A percentile compares a stretch with the other conserved stretches of the same genome.
These are phyloP conservation scores for Ptilodon capucinus DNA, from an alignment of 2,888 invertebrate genomes.

Conservation along the genomic window DNA sequence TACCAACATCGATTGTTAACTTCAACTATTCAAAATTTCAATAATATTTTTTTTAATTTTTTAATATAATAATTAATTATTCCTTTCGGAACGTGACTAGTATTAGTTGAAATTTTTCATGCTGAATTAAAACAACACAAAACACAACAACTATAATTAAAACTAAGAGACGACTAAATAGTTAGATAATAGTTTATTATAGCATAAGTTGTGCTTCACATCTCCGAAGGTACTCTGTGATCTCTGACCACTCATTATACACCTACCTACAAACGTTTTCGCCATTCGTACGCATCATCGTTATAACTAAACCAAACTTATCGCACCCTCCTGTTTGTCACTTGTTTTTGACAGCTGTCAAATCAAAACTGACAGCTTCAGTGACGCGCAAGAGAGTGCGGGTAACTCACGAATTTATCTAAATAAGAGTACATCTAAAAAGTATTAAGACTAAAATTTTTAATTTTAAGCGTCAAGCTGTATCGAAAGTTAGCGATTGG, in stretches of 20 bases:
- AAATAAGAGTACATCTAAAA: constrained; percentile 66
- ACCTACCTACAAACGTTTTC: constrained; percentile 36
- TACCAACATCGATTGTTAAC: constrained; percentile 43
- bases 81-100: constrained; percentile 51
- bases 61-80: constrained; percentile 37
- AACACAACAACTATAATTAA: constrained; percentile 70
- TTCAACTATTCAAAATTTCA: constrained; percentile 54
- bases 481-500: constrained; percentile 39
- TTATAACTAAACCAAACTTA: constrained; percentile 45
- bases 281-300: constrained; percentile 44
- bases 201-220: constrained; percentile 72
- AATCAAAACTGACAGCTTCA: constrained; percentile 17
- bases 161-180: constrained; percentile 64
- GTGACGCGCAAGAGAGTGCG: constrained; percentile 41
- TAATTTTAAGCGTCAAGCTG: constrained; percentile 71
- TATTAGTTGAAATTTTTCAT: constrained; percentile 59
- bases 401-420: constrained; percentile 72
- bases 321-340: constrained; percentile 29
- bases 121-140: constrained; percentile 68
- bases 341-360: constrained; percentile 28
- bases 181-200: constrained; percentile 48
- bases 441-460: constrained; percentile 62
- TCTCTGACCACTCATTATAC: constrained; percentile 38
- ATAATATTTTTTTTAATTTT: constrained; percentile 38
- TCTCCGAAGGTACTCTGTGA: too few relatives aligned